phyloP scores from a whole-genome alignment of 2,113 vertebrate species.

The Saguinus imperator region DNA sequence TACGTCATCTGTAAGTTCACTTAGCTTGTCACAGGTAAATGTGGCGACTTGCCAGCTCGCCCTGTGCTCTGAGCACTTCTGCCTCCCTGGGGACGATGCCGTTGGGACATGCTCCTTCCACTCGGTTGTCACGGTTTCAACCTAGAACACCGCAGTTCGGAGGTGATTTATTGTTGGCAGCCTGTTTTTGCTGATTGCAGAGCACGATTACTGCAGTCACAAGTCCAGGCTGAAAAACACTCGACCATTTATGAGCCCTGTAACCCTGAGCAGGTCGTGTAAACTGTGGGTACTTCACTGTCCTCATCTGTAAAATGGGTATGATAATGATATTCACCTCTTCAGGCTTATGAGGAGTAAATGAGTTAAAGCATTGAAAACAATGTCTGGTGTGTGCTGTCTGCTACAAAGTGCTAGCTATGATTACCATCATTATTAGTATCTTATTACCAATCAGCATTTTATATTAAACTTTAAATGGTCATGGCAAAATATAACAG shows the following conservation, averaged over 20 bases:
- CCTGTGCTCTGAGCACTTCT: rapidly evolving
- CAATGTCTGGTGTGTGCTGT: rapidly evolving
- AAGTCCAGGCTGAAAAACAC: neutral
- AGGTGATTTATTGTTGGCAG: rapidly evolving
- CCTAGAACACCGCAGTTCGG: rapidly evolving
- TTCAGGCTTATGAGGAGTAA: neutral
- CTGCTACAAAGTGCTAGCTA: rapidly evolving
- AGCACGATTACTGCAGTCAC: rapidly evolving
- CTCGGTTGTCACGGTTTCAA: neutral
- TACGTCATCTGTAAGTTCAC: rapidly evolving
- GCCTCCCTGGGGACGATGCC: rapidly evolving
- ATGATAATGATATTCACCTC: rapidly evolving
- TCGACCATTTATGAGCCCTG: rapidly evolving
- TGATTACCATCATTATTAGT: rapidly evolving
- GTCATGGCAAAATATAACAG: neutral
- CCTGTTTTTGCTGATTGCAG: neutral
- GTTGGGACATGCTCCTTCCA: rapidly evolving
- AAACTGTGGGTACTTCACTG: neutral
- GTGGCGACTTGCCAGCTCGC: rapidly evolving
- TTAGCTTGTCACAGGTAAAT: neutral
- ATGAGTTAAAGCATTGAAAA: too few relatives aligned
- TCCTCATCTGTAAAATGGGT: neutral
- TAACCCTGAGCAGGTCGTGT: neutral
- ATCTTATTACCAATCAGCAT: neutral
- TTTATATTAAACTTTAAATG: neutral